Evolutionary conservation across 2,113 vertebrate species (phyloP).

Genomic region (Acinonyx jubatus): DNA sequence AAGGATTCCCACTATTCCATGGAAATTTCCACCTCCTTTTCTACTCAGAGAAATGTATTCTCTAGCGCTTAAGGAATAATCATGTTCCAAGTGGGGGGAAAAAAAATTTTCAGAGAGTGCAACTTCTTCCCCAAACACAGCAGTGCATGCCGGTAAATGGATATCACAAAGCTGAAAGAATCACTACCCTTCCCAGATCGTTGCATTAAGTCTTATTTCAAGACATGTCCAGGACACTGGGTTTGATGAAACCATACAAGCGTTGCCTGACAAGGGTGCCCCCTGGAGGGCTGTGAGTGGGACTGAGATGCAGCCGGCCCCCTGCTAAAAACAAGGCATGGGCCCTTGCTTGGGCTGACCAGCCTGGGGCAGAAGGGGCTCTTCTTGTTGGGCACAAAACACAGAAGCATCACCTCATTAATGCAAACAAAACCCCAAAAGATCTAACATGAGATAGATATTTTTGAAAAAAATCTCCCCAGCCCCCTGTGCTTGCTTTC

Average conservation of each 20-base stretch:
- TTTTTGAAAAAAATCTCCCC: background rate
- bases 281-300: fast-evolving
- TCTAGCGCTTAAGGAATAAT: background rate
- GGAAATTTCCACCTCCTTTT: background rate
- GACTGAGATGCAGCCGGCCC: background rate
- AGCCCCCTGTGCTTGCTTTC: background rate
- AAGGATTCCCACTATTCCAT: background rate
- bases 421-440: background rate
- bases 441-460: background rate
- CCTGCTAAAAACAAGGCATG: background rate
- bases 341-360: background rate
- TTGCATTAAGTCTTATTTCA: background rate
- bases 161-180: background rate
- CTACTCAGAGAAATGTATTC: background rate
- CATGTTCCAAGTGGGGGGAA: background rate
- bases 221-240: background rate
- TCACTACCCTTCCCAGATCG: background rate
- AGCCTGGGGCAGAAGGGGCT: background rate
- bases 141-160: background rate
- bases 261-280: background rate
- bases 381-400: background rate
- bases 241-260: background rate
- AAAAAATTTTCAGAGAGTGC: background rate
- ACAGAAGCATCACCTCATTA: background rate
- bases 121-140: background rate